phyloP scores from a whole-genome alignment of 2,113 vertebrate species.

The rabbit (Oryctolagus cuniculus) region mOryCun1.1 NC_091441.1:118082501-118083000 shows the following conservation, averaged over 20 bases:
- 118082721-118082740: not conserved
- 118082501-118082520: conserved; percentile 70
- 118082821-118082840: not conserved
- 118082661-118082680: not conserved
- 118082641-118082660: not conserved
- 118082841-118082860: not conserved
- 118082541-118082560: conserved; percentile 62
- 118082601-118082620: conserved; percentile 61
- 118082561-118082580: conserved; percentile 61
- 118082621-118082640: conserved; percentile 14
- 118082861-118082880: not conserved
- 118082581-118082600: conserved; percentile 60
- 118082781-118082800: not conserved
- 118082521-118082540: conserved; percentile 46
- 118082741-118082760: not conserved
- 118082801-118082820: not conserved
- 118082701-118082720: not conserved
- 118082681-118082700: not conserved
- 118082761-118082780: not conserved
- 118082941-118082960: not conserved
- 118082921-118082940: not conserved
- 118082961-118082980: conserved; percentile 1
- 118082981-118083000: conserved; percentile 21
- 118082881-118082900: not conserved
- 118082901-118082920: not conserved